Percentiles rank a stretch among this genome's conserved stretches.
Conservation (phyloP, 2,888 invertebrate genomes). For the Aphodius granarius region DNA sequence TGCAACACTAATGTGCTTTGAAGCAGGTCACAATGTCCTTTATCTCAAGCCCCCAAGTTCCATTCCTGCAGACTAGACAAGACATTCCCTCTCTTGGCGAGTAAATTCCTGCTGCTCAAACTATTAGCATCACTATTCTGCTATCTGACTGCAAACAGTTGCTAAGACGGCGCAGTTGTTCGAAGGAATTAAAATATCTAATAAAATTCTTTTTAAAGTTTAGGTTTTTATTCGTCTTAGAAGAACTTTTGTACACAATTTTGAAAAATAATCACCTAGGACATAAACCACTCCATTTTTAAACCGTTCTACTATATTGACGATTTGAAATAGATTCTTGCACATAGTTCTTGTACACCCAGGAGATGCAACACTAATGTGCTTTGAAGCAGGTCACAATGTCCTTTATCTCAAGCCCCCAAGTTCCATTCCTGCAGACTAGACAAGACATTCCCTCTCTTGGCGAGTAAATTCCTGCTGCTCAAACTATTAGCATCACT, state of each 20-base stretch:
- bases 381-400: not conserved
- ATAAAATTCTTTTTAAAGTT: no score
- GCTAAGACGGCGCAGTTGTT: not conserved
- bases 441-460: not conserved
- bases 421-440: not conserved
- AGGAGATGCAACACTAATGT: no score
- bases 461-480: not conserved
- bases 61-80: not conserved
- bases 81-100: not conserved
- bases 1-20: not conserved
- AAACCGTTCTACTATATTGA: no score
- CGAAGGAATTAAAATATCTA: no score
- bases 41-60: not conserved
- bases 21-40: not conserved
- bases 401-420: not conserved
- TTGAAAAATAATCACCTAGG: no score
- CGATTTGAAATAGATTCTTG: no score
- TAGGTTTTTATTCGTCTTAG: no score
- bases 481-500: not conserved
- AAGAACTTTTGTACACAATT: no score
- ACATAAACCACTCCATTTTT: no score
- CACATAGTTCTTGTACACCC: no score
- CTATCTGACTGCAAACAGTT: not conserved
- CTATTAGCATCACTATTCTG: not conserved
- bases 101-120: not conserved